Evolutionary conservation across 2,797 vertebrate genomes (phyloP), one percentile per base, ranked within the genome.

Genomic region (Cottoperca gobio): DNA sequence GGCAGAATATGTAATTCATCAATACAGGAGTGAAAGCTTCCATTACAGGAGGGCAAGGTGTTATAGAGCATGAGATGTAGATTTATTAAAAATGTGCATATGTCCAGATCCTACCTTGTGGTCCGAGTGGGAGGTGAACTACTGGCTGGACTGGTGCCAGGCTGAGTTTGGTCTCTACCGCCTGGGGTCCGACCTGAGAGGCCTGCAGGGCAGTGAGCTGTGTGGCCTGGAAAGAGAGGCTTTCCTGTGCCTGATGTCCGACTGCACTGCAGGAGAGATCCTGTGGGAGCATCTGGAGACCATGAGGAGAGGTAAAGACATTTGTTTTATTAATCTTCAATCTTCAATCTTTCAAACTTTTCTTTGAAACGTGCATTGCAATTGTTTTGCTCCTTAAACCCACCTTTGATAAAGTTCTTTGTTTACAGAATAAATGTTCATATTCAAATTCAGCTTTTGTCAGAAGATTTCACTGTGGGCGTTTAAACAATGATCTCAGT

Each of bases 121-220:
- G 93, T 92, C 93, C 0, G 84, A 91, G 23, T 91, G 89, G 93
- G 91, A 94, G 83, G 92, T 94, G 50, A 90, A 84, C 76, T 88
- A 92, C 82, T 95, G 94, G 94, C 71, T 95, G 73, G 87, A 94
- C 86, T 95, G 93, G 94, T 94, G 93, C 73, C 91, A 88, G 85
- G 67, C 71, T 3, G 92, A 95, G 86, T 94, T 94, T 2, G 91
- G 91, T 2, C 88, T 95, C 8, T 83, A 79, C 24, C 45, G 57
- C 66, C 68, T 89, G 85, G 86, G 73, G 2, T 84, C 84, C 0
- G 87, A 90, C 45, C 72, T 93, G 78, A 81, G 90, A 2, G 87
- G 84, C 11, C 64, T 94, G 48, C 81, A 73, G 21, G 93, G 93
- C 0, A 73, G 63, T 0, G 83, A 91, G 70, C 88, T 94, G 52